Base-by-base conservation (phyloP, 1,140 invertebrate genomes). In the Apis dorsata region DNA sequence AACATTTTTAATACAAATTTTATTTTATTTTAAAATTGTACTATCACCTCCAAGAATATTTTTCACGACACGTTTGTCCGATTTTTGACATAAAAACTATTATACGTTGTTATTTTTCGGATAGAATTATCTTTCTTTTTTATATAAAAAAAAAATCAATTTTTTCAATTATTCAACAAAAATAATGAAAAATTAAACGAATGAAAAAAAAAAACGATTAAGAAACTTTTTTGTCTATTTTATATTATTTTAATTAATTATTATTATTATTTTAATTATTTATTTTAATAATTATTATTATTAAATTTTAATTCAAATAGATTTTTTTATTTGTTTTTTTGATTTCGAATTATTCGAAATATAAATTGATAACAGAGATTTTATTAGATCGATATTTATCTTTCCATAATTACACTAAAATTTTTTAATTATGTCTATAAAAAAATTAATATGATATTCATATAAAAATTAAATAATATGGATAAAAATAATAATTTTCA, bases 1-100 rank as follows among this genome's bases (percentile, higher is more conserved):
- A 88, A 59, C 86, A 88, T 88, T 28, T 34, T 34, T 34, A 34
- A 34, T 34, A 34, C 3, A 34, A 34, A 34, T 34, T 34, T 34
- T 34, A 34, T 34, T 34, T 34, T 76, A 4, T 21, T 24, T 74
- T 12, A 9, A 60, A 76, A 53, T 19, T 51, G 0, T 60, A 66
- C 12, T 53, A 68, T 77, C 63, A 77, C 80, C 49, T 69, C 55
- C 19, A 59, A 77, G 49, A 77, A 77, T 82, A 82, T 24, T 69
- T 82, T 34, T 59, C 49, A 77, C 74, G 59, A 34, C 13, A 77
- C 13, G 17, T 69, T 17, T 15, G 24, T 21, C 44, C 34, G 21
- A 69, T 57, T n/a, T 17, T n/a, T 57, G 49, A 77, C 65, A 82
- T 77, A 82, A 77, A 82, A 77, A 19, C 17, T 0, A 44, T 4